Percentiles rank a stretch among this genome's conserved stretches.
Conservation (phyloP, 1,140 invertebrate species). For the Penaeus indicus region DNA sequence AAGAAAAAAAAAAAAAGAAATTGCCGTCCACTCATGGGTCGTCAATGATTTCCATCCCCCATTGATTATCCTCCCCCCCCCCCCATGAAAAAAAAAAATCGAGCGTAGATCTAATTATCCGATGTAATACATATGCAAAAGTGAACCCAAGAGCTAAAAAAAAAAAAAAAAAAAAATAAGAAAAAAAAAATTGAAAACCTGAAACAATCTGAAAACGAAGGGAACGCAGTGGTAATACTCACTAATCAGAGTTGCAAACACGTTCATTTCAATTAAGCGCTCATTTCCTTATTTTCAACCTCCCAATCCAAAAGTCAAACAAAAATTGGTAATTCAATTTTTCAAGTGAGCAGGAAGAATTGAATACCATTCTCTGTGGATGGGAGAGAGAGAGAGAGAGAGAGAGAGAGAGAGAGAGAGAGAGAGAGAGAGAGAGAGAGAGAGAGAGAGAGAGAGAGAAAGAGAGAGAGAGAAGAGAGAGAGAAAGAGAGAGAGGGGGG, state of each 20-base stretch:
- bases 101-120: no score
- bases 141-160: no score
- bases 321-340: slow-evolving; percentile 60
- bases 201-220: not conserved
- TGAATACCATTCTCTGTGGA: not conserved
- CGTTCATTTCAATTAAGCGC: slow-evolving; percentile 57
- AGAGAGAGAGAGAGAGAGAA: no score
- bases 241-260: slow-evolving; percentile 52
- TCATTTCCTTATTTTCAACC: slow-evolving; percentile 64
- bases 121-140: no score
- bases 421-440: not conserved
- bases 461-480: no score
- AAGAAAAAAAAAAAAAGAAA: no score
- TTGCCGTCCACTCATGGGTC: no score
- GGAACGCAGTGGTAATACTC: slow-evolving; percentile 31
- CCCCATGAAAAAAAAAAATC: no score
- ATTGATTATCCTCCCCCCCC: no score
- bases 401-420: not conserved
- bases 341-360: slow-evolving; percentile 31
- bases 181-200: not conserved
- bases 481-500: no score
- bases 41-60: no score
- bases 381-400: not conserved
- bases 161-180: no score
- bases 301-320: slow-evolving; percentile 56